Evolutionary conservation across 2,797 vertebrate genomes (phyloP).

Genomic region (Mus caroli): DNA sequence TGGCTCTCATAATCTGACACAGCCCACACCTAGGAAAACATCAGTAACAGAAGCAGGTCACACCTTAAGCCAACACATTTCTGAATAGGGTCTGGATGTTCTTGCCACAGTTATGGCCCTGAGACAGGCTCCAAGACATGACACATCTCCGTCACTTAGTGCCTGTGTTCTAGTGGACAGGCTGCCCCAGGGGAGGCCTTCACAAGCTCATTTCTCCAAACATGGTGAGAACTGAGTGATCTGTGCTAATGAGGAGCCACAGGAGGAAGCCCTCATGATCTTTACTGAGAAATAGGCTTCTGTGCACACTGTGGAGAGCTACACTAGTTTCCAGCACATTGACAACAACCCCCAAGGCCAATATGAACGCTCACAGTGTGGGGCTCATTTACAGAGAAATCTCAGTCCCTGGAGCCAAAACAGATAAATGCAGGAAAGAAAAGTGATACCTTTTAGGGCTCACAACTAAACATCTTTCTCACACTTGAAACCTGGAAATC

Average conservation of each 20-base stretch:
- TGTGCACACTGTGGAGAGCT: not conserved
- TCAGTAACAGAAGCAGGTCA: not conserved
- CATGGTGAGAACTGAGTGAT: not conserved
- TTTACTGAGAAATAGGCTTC: not conserved
- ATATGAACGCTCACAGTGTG: slow-evolving; percentile 24
- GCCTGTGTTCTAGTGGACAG: not conserved
- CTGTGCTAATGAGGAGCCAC: not conserved
- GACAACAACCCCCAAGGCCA: slow-evolving; percentile 18
- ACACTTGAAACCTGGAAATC: not conserved
- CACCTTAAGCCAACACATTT: slow-evolving; percentile 24
- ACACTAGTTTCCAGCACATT: not conserved
- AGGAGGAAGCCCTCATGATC: not conserved
- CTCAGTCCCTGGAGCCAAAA: slow-evolving; percentile 45
- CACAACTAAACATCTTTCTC: not conserved
- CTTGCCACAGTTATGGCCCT: not conserved
- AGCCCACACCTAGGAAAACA: not conserved
- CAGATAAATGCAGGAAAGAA: slow-evolving; percentile 52
- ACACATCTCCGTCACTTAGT: not conserved
- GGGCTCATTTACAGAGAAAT: slow-evolving; percentile 65
- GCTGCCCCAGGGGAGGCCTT: not conserved
- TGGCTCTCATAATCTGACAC: not conserved
- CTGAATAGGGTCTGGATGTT: not conserved
- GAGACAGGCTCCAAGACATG: not conserved
- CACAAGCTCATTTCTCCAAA: not conserved
- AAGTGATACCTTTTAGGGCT: slow-evolving; percentile 59